Evolutionary conservation across 2,797 vertebrate genomes (phyloP).

Genomic region (Manis crassicaudata): DNA sequence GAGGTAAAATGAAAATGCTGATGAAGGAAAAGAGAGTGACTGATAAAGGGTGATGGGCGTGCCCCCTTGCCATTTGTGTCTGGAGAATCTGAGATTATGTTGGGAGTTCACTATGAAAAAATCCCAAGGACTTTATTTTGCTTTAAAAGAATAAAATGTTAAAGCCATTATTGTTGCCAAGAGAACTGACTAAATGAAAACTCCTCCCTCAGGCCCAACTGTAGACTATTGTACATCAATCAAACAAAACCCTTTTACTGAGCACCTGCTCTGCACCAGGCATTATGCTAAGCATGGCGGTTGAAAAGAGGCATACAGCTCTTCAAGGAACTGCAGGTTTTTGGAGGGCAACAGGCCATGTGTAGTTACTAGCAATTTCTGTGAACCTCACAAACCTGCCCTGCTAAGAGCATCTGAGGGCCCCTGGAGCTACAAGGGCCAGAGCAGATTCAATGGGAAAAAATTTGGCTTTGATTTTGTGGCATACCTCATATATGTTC

Average conservation of each 20-base stretch:
- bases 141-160: constrained; percentile 54
- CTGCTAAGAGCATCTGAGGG: background rate
- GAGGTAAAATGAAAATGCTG: background rate
- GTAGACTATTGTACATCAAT: constrained; percentile 49
- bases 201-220: background rate
- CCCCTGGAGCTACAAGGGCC: background rate
- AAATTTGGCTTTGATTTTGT: too few relatives aligned
- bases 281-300: background rate
- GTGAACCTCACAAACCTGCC: background rate
- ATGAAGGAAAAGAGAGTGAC: background rate
- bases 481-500: background rate
- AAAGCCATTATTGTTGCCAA: constrained; percentile 15
- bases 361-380: background rate
- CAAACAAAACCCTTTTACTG: background rate
- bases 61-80: background rate
- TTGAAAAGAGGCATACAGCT: background rate
- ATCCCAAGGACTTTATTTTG: background rate
- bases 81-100: background rate
- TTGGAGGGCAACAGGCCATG: background rate
- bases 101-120: background rate
- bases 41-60: background rate
- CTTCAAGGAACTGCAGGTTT: background rate
- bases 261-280: background rate
- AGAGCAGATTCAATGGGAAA: background rate
- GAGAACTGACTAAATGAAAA: background rate